Base-by-base conservation (phyloP, 2,888 invertebrate species). In the Andrena marginata region DNA sequence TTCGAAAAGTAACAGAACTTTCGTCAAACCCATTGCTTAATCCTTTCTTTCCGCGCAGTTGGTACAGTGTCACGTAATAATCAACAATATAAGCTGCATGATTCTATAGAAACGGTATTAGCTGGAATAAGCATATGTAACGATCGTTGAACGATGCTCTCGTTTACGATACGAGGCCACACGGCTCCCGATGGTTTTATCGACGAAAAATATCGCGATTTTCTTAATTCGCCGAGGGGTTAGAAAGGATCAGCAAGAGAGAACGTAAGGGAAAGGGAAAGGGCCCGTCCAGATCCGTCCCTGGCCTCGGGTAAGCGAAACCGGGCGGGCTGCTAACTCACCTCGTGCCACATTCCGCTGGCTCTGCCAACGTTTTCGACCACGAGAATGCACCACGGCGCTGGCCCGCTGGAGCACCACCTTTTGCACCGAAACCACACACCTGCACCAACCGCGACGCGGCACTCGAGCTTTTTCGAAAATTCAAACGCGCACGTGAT, bases 341-440 rank as follows among this genome's bases (percentile, higher is more conserved):
- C 93, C 93, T 93, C 93, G 93, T 93, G 93, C 93, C 92, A 93
- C 93, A 93, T 93, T 93, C 93, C 93, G 91, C 89, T 89, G 91
- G 89, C 86, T 91, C 78, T 75, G 84, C 74, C 87, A 78, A 85
- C 82, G 87, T 88, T 88, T 85, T 82, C 87, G 83, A 84, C 84
- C 84, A 81, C 80, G 84, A 67, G 83, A 67, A 79, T 78, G 78
- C 72, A 72, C 76, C 77, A 69, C 76, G 85, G 62, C 42, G 62
- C 51, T 49, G 56, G 62, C 33, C 64, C 51, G 69, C 20, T 51
- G 23, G 29, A 64, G 42, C 74, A 72, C 71, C 82, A 87, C 79
- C 67, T 74, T 80, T 72, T 76, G 63, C 74, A 75, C 71, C 59
- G 63, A 63, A 56, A 74, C 42, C 60, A 70, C 68, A 74, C 77